Conservation (phyloP, 2,113 vertebrate species). For the Athene cunicularia region DNA sequence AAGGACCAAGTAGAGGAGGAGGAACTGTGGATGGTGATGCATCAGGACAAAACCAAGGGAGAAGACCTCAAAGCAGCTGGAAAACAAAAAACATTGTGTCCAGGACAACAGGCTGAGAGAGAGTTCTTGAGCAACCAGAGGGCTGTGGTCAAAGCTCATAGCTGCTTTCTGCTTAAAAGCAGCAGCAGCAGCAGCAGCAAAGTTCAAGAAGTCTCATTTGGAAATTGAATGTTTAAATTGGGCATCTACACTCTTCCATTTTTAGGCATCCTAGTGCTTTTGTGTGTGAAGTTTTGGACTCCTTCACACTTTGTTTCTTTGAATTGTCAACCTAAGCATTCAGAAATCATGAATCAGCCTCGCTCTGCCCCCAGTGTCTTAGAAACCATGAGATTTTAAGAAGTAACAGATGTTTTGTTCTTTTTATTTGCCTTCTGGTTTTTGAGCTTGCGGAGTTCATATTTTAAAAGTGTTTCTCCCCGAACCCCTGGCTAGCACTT, state of each 20-base stretch:
- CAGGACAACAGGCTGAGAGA: not conserved
- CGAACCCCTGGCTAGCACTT: not conserved
- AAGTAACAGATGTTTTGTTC: slow-evolving; percentile 59
- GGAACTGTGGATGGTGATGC: not conserved
- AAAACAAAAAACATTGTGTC: not conserved
- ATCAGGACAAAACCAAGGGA: not conserved
- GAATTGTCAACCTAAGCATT: slow-evolving; percentile 47
- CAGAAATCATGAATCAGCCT: slow-evolving; percentile 52
- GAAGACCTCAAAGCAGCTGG: not conserved
- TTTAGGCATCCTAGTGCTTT: slow-evolving; percentile 37
- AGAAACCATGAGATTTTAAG: slow-evolving; percentile 42
- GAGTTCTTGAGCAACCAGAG: not conserved
- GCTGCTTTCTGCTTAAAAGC: not conserved
- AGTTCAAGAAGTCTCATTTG: not conserved
- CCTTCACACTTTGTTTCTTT: slow-evolving; percentile 24
- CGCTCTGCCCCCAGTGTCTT: slow-evolving; percentile 29
- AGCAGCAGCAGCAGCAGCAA: not conserved
- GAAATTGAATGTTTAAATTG: slow-evolving; percentile 23
- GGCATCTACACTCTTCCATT: slow-evolving; percentile 21
- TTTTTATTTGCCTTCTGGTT: slow-evolving; percentile 53
- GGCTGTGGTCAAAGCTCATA: not conserved
- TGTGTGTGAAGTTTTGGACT: slow-evolving; percentile 32
- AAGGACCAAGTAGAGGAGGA: not conserved
- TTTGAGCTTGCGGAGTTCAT: slow-evolving; percentile 27
- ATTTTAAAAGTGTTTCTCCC: slow-evolving; percentile 30